Conservation (phyloP, 37 sponge, comb jelly and placozoan species). For the Corticium candelabrum region DNA sequence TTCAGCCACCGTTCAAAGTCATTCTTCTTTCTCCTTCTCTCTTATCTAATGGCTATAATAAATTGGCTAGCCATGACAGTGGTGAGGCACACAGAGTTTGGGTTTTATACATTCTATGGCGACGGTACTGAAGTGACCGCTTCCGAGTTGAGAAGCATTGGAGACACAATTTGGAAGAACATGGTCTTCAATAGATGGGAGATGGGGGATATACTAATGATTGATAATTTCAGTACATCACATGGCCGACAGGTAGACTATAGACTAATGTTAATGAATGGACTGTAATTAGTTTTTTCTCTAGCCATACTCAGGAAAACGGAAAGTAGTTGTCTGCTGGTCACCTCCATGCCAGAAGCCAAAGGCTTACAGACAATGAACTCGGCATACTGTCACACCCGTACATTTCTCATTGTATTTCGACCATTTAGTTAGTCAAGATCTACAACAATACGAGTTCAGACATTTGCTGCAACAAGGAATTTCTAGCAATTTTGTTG, state of each 20-base stretch:
- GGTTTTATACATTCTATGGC: slow-evolving; percentile 37
- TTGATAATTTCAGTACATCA: slow-evolving; percentile 56
- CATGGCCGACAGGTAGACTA: slow-evolving; percentile 55
- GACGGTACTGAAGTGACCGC: slow-evolving; percentile 52
- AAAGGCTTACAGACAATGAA: slow-evolving; percentile 1
- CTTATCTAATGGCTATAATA: slow-evolving; percentile 14
- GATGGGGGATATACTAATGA: slow-evolving; percentile 54
- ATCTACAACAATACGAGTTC: too few relatives aligned
- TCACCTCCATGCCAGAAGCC: slow-evolving; percentile 33
- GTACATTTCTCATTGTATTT: too few relatives aligned
- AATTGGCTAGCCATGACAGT: slow-evolving; percentile 25
- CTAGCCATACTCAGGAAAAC: slow-evolving; percentile 33
- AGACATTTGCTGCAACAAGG: too few relatives aligned
- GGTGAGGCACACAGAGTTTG: slow-evolving; percentile 18
- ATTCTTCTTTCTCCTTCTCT: slow-evolving; percentile 29
- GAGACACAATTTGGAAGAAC: slow-evolving; percentile 43
- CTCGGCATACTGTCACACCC: too few relatives aligned
- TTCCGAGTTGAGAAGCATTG: slow-evolving; percentile 18
- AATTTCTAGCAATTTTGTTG: too few relatives aligned
- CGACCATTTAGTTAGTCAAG: too few relatives aligned
- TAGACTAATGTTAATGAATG: background rate
- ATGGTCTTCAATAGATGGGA: slow-evolving; percentile 64
- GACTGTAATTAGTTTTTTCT: background rate
- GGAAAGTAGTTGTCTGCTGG: slow-evolving; percentile 56
- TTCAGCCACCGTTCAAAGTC: slow-evolving; percentile 31